phyloP scores from a whole-genome alignment of 2,113 vertebrate species.

The Silurus meridionalis region DNA sequence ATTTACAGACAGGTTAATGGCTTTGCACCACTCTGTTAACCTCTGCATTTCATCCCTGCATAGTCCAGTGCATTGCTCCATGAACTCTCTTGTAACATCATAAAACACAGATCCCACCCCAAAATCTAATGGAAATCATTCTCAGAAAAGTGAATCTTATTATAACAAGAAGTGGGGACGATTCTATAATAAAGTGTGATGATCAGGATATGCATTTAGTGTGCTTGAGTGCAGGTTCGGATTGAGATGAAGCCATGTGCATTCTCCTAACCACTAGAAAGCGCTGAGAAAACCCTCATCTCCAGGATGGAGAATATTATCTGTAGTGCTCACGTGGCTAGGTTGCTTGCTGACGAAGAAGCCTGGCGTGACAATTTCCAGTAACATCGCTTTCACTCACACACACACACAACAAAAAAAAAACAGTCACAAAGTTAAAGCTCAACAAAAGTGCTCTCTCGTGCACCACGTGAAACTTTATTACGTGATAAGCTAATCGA shows the following conservation, averaged over 20 bases:
- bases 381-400: slow-evolving; percentile 42
- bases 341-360: slow-evolving; percentile 77
- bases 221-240: background rate
- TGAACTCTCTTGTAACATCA: no score
- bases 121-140: no score
- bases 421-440: slow-evolving; percentile 29
- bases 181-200: no score
- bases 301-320: background rate
- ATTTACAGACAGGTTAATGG: no score
- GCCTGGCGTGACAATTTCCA: slow-evolving; percentile 58
- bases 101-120: no score
- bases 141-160: no score
- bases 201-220: no score
- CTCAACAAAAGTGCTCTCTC: background rate
- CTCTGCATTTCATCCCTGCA: no score
- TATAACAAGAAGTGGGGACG: no score
- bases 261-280: slow-evolving; percentile 28
- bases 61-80: no score
- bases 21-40: no score
- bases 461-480: background rate
- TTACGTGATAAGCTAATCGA: background rate
- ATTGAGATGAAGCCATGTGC: background rate
- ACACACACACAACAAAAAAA: background rate
- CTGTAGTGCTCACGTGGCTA: background rate
- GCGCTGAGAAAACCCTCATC: slow-evolving; percentile 45